Percentiles rank a stretch among this genome's conserved stretches.
These are phyloP conservation scores for Octodon degus DNA, from an alignment of 2,113 vertebrate genomes.

Conservation along the genomic window DNA sequence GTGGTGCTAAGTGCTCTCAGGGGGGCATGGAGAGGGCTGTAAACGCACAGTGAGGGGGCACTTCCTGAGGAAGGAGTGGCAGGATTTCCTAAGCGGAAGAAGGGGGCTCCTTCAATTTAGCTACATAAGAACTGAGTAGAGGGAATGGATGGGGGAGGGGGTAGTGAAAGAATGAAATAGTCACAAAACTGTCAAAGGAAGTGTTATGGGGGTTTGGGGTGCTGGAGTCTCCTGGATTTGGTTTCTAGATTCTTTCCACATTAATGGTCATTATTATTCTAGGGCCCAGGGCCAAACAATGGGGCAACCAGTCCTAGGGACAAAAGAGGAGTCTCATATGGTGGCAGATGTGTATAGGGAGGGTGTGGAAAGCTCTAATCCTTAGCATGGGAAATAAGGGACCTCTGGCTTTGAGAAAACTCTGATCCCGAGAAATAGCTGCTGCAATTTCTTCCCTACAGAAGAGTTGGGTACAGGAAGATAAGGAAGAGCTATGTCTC, in stretches of 20 bases:
- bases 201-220: neutral
- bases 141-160: neutral
- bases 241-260: neutral
- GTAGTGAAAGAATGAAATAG: neutral
- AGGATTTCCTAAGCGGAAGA: neutral
- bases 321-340: neutral
- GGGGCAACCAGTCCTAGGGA: neutral
- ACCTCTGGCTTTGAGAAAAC: slow-evolving; percentile 34
- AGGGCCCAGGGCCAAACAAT: neutral
- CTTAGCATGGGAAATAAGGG: neutral
- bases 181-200: neutral
- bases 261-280: neutral
- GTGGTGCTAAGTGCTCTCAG: neutral
- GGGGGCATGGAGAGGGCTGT: neutral
- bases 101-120: fast-evolving
- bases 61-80: neutral
- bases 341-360: neutral
- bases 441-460: neutral
- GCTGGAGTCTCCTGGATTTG: neutral
- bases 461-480: slow-evolving; percentile 31
- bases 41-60: neutral
- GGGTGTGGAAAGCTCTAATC: fast-evolving
- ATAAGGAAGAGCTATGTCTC: slow-evolving; percentile 20
- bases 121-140: neutral
- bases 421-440: slow-evolving; percentile 15